Evolutionary conservation across 2,113 vertebrate species (phyloP), one percentile per base, ranked within the genome.

Genomic region (Takifugu bimaculatus): DNA sequence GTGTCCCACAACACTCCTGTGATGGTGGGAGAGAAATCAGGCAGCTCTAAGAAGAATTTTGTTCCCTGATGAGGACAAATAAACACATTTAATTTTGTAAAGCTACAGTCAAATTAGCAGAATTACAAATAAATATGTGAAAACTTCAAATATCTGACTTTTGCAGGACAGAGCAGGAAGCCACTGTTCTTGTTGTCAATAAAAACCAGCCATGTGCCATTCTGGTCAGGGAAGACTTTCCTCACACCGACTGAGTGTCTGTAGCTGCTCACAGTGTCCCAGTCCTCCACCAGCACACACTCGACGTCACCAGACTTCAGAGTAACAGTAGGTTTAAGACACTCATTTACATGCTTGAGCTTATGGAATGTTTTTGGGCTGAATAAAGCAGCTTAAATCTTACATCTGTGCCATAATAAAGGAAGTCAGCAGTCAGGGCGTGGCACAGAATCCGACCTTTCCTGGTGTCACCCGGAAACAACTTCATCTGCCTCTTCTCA

Each of bases 341-440:
- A 63, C 20, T 20, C 20, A 20, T 1, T 20, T 20, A 20, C 20
- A 20, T 2, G 3, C 39, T 0, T 20, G 25, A 27, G 47, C 25
- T 32, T 2, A 52, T 20, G 13, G 60, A 42, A n/a, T 47, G 45
- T 47, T 47, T 47, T 2, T 20, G 20, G 20, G 2, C 15, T 29
- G n/a, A 55, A 20, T 10, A n/a, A 51, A 5, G 12, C 0, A 5
- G 2, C 10, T 20, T 28, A 35, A 50, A 70, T 82, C 94, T 78
- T 88, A 99, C 97, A 74, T 98, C 94, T 28, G 97, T 97, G 72
- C 95, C 92, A n/a, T 94, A 98, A 88, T 96, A 93, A 54, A 99
- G 94, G 88, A 98, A 98, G 66, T 99, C 95, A 20, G 81, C 74
- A 14, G 96, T 96, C 75, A 99, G 90, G 50, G 94, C 93, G 47